phyloP scores from a whole-genome alignment of 1,140 invertebrate genomes.

The Zaprionus tsacasi region DNA sequence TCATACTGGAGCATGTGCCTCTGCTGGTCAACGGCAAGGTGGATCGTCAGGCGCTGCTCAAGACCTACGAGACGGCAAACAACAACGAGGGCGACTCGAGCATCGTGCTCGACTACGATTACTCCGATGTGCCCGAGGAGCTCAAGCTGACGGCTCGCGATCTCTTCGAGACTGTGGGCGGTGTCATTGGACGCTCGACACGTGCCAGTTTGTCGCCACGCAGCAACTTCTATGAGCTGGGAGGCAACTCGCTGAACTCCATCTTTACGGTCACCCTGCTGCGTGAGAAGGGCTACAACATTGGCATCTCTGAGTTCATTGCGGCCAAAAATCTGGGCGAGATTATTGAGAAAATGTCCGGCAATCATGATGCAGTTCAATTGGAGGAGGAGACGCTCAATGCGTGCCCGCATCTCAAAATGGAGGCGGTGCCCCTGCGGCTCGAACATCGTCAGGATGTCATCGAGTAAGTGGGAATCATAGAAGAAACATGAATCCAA shows the following conservation, averaged over 20 bases:
- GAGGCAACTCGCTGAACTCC: slow-evolving; percentile 94
- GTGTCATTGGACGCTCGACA: slow-evolving; percentile 87
- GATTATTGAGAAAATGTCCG: slow-evolving; percentile 86
- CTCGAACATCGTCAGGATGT: slow-evolving; percentile 88
- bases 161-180: slow-evolving; percentile 89
- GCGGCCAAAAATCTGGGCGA: slow-evolving; percentile 88
- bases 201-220: slow-evolving; percentile 86
- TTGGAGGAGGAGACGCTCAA: slow-evolving; percentile 67
- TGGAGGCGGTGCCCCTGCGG: slow-evolving; percentile 86
- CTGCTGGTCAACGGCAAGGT: slow-evolving; percentile 93
- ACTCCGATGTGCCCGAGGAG: slow-evolving; percentile 86
- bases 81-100: slow-evolving; percentile 85
- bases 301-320: slow-evolving; percentile 93
- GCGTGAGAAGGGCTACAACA: slow-evolving; percentile 90
- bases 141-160: slow-evolving; percentile 87
- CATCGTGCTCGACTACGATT: slow-evolving; percentile 86
- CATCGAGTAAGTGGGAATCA: slow-evolving; percentile 84
- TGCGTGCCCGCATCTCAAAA: slow-evolving; percentile 83
- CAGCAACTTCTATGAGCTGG: slow-evolving; percentile 92
- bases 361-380: slow-evolving; percentile 63
- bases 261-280: slow-evolving; percentile 91
- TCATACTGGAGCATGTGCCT: slow-evolving; percentile 90
- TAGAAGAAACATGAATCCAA: too few species aligned
- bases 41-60: slow-evolving; percentile 90
- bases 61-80: slow-evolving; percentile 89